Percentiles rank a stretch among this genome's conserved stretches.
These are phyloP conservation scores for Saccostrea echinata DNA, from an alignment of 1,140 invertebrate genomes.

Conservation along the genomic window DNA sequence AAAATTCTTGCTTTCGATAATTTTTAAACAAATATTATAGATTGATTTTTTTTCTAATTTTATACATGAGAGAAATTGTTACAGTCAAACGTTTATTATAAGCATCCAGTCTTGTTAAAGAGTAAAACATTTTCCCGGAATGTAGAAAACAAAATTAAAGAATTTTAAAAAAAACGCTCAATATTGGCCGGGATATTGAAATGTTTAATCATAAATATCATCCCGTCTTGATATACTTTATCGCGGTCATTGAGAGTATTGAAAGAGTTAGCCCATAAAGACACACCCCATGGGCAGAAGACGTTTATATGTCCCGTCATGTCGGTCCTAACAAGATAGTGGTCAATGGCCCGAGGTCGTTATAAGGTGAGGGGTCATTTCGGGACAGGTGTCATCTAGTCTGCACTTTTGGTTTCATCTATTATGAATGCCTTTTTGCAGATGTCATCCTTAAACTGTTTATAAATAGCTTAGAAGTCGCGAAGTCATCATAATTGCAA, in stretches of 20 bases:
- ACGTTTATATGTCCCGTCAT: not conserved
- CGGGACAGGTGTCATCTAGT: slow-evolving; percentile 7
- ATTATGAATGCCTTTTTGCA: not conserved
- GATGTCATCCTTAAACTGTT: not conserved
- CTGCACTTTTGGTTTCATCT: not conserved
- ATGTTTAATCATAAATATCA: not conserved
- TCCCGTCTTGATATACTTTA: not conserved
- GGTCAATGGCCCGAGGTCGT: slow-evolving; percentile 19
- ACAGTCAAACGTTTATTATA: too few relatives aligned
- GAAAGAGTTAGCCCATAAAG: slow-evolving; percentile 1
- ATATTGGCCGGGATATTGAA: not conserved
- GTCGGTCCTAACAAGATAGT: not conserved
- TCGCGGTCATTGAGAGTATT: not conserved
- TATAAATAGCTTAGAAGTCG: not conserved
- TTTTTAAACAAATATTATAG: too few relatives aligned
- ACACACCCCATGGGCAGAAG: slow-evolving; percentile 3
- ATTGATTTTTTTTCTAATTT: too few relatives aligned
- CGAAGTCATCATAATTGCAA: not conserved
- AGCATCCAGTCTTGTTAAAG: too few relatives aligned
- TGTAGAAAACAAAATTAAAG: not conserved
- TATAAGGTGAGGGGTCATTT: slow-evolving; percentile 7
- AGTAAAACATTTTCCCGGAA: not conserved
- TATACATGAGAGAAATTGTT: too few relatives aligned
- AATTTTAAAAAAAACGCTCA: too few relatives aligned
- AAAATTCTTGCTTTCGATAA: too few relatives aligned